These are phyloP conservation scores for Dasysyrphus albostriatus DNA, from an alignment of 2,888 invertebrate genomes.

Conservation along the genomic window DNA sequence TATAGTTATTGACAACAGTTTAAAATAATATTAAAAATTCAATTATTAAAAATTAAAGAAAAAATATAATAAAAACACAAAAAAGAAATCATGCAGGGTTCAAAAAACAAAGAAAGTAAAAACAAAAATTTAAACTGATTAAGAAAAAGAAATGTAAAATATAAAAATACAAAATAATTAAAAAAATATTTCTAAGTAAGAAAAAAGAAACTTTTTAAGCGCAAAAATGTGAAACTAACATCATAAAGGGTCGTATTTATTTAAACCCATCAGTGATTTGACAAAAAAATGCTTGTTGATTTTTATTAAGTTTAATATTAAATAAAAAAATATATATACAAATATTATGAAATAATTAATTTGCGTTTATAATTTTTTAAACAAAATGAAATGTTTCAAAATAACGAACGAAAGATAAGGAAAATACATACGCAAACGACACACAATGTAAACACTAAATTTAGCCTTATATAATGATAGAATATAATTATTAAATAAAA, in stretches of 20 bases:
- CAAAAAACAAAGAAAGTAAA: slow-evolving; percentile 68
- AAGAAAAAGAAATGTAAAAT: slow-evolving; percentile 51
- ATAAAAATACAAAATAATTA: slow-evolving; percentile 50
- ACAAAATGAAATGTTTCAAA: slow-evolving; percentile 48
- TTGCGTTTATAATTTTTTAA: slow-evolving; percentile 45
- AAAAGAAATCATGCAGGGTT: slow-evolving; percentile 76
- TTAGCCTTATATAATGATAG: slow-evolving; percentile 73
- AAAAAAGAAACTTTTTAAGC: neutral
- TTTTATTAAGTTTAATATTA: slow-evolving; percentile 34
- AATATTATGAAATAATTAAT: slow-evolving; percentile 21
- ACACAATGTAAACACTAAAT: slow-evolving; percentile 67
- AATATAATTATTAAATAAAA: slow-evolving; percentile 68
- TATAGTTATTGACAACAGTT: slow-evolving; percentile 45
- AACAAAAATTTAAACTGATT: slow-evolving; percentile 38
- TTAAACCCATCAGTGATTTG: slow-evolving; percentile 18
- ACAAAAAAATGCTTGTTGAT: slow-evolving; percentile 29
- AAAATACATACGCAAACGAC: slow-evolving; percentile 23
- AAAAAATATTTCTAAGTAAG: slow-evolving; percentile 40
- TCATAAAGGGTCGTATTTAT: slow-evolving; percentile 19
- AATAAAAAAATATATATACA: slow-evolving; percentile 17
- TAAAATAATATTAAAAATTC: slow-evolving; percentile 23
- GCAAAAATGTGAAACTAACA: neutral
- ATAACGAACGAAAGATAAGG: slow-evolving; percentile 19
- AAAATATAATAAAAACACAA: slow-evolving; percentile 40
- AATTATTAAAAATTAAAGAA: slow-evolving; percentile 54